Conservation (phyloP, 2,888 invertebrate species). For the Pachliopta kotzebuea region DNA sequence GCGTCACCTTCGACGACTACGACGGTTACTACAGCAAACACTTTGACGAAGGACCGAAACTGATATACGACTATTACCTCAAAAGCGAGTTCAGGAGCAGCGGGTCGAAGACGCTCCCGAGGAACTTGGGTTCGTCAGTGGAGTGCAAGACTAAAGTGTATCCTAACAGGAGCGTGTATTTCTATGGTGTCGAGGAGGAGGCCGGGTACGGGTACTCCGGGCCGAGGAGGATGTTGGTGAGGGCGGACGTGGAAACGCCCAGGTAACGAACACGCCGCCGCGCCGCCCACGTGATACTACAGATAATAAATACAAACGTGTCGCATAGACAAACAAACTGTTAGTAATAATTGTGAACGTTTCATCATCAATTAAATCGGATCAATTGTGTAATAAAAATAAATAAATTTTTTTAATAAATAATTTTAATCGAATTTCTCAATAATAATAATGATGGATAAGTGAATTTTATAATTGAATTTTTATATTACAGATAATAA, state of each 20-base stretch:
- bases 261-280: conserved; percentile 59
- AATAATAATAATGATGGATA: too few relatives aligned
- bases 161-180: conserved; percentile 61
- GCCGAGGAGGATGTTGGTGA: conserved; percentile 54
- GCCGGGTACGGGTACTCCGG: conserved; percentile 14
- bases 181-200: conserved; percentile 53
- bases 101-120: conserved; percentile 63
- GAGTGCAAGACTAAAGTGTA: conserved; percentile 53
- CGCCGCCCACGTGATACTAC: conserved; percentile 27
- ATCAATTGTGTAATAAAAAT: too few relatives aligned
- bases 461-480: too few relatives aligned
- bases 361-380: too few relatives aligned
- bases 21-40: conserved; percentile 68
- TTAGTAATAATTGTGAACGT: too few relatives aligned
- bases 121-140: conserved; percentile 61
- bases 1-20: conserved; percentile 57
- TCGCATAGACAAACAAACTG: too few relatives aligned
- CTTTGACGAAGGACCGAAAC: conserved; percentile 61
- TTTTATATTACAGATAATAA: too few relatives aligned
- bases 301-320: conserved; percentile 21
- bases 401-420: too few relatives aligned
- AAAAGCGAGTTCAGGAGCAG: conserved; percentile 65
- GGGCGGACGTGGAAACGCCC: conserved; percentile 63
- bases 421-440: too few relatives aligned
- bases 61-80: conserved; percentile 66